phyloP scores from a whole-genome alignment of 2,888 invertebrate genomes.

The Tachystola acroxantha region DNA sequence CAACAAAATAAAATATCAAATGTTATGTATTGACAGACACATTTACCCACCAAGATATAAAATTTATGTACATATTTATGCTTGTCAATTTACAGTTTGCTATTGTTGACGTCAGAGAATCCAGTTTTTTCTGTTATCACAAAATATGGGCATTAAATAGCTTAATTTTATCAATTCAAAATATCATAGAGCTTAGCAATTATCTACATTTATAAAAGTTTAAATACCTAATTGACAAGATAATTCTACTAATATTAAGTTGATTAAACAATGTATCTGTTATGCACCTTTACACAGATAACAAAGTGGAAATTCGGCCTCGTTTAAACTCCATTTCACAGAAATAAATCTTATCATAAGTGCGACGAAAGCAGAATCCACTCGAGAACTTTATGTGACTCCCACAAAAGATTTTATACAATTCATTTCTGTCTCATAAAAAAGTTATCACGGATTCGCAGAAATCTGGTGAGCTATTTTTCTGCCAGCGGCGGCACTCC shows the following conservation, averaged over 20 bases:
- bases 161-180: too few species aligned
- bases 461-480: constrained; percentile 66
- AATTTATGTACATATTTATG: too few species aligned
- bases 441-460: constrained; percentile 71
- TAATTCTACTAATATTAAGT: not conserved
- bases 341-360: constrained; percentile 51
- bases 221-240: too few species aligned
- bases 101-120: too few species aligned
- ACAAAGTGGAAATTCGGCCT: constrained; percentile 28
- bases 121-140: too few species aligned
- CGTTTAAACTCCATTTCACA: constrained; percentile 44
- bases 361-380: constrained; percentile 59
- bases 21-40: not conserved
- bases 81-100: too few species aligned
- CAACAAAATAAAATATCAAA: not conserved
- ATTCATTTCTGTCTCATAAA: constrained; percentile 69
- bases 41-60: too few species aligned
- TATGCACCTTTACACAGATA: constrained; percentile 16
- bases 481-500: constrained; percentile 51
- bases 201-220: too few species aligned
- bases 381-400: constrained; percentile 61
- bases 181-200: too few species aligned
- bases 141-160: too few species aligned
- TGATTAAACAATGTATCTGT: not conserved
- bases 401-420: constrained; percentile 69